Evolutionary conservation across 2,888 invertebrate genomes (phyloP), one percentile per base, ranked within the genome.

Genomic region (Pedicia rivosa): DNA sequence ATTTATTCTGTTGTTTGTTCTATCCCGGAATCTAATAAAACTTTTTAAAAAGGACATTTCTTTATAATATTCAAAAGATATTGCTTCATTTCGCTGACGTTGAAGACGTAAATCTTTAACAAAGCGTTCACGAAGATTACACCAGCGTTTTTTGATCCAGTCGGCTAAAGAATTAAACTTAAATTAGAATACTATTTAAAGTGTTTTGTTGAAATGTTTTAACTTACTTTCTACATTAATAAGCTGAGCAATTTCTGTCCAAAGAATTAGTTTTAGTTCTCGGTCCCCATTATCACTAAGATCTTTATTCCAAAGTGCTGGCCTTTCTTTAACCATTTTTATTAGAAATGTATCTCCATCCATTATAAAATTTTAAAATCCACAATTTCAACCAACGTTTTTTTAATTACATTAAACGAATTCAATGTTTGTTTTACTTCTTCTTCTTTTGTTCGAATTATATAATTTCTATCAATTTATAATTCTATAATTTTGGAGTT

Each of bases 131-230:
- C 36, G 36, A 5, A 41, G 33, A 26, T 22, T 30, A n/a, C 26
- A 28, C 42, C 42, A 42, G 7, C 42, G 33, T 4, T 34, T 22
- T 20, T 38, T 36, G 2, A 40, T 28, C 41, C 41, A 41, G 6
- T 34, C 27, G 13, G 14, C 41, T 41, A 31, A 8, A 13, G 10
- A n/a, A n/a, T n/a, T n/a, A n/a, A n/a, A n/a, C n/a, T n/a, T n/a
- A n/a, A n/a, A n/a, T n/a, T n/a, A n/a, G n/a, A n/a, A n/a, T n/a
- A n/a, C n/a, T n/a, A n/a, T n/a, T n/a, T n/a, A n/a, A 20, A 20
- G 8, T 20, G 20, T 20, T 20, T 20, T 20, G 20, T 12, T 5
- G 3, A 16, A 24, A 7, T 24, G n/a, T 3, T 10, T 4, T 10
- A 15, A 30, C 34, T 34, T 39, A 40, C 40, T 12, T 3, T 37